These are phyloP conservation scores for Pseudotriccus pelzelni DNA, from an alignment of 2,797 vertebrate genomes.

Conservation along the genomic window DNA sequence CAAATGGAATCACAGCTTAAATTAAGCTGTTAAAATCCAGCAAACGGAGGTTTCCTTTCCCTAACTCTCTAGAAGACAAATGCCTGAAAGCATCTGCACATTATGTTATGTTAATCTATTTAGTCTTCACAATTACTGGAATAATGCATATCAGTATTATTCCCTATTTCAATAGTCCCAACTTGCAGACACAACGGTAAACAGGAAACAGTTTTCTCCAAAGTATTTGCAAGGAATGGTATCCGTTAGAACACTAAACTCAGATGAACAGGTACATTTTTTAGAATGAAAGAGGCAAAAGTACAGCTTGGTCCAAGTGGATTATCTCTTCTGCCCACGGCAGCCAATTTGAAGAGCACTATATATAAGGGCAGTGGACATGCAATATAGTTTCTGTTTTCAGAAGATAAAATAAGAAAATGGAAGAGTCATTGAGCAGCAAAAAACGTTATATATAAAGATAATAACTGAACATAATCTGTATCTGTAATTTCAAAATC, in stretches of 20 bases:
- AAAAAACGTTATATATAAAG: background rate
- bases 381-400: background rate
- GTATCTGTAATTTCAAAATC: background rate
- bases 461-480: background rate
- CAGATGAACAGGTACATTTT: background rate
- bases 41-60: background rate
- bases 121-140: background rate
- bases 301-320: background rate
- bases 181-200: background rate
- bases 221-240: background rate
- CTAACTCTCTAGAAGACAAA: background rate
- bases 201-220: background rate
- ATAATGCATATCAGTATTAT: background rate
- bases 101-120: background rate
- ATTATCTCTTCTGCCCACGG: background rate
- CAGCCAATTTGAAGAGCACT: background rate
- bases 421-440: background rate
- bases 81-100: background rate
- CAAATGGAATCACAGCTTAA: background rate
- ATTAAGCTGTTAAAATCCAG: background rate
- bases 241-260: background rate
- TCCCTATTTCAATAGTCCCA: background rate
- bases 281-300: background rate
- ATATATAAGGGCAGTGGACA: background rate
- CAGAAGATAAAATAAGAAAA: background rate